Conservation (phyloP, 2,888 invertebrate genomes). For the Coremacera marginata region DNA sequence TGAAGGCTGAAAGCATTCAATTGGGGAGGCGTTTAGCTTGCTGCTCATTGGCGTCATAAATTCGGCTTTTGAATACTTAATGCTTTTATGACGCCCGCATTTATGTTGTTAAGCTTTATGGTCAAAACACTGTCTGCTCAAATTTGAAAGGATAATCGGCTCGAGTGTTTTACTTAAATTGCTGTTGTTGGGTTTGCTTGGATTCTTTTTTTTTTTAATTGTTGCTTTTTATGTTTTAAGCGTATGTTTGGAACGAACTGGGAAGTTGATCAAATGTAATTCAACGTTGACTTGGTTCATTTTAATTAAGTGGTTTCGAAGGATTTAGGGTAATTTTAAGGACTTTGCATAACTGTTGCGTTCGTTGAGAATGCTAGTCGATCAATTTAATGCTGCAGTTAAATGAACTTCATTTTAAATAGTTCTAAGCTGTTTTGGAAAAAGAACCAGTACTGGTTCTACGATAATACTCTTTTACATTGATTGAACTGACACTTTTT, state of each 20-base stretch:
- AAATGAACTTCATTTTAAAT: too few relatives aligned
- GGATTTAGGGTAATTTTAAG: not conserved
- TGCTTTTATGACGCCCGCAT: slow-evolving; percentile 18
- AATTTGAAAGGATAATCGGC: slow-evolving; percentile 28
- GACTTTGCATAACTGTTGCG: not conserved
- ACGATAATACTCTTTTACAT: too few relatives aligned
- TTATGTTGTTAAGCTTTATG: slow-evolving; percentile 9
- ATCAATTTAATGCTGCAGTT: too few relatives aligned
- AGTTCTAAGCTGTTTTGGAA: too few relatives aligned
- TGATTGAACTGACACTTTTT: too few relatives aligned
- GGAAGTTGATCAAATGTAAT: slow-evolving; percentile 4
- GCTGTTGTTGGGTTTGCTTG: not conserved
- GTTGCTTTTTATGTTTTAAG: not conserved
- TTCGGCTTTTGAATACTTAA: slow-evolving; percentile 26
- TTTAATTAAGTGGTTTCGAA: slow-evolving; percentile 14
- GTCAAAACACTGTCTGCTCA: not conserved
- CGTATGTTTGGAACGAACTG: not conserved
- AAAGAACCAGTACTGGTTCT: too few relatives aligned
- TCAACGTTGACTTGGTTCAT: slow-evolving; percentile 5
- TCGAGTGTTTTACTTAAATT: not conserved
- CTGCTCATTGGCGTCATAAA: slow-evolving; percentile 21
- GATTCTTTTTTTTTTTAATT: not conserved
- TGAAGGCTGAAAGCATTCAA: not conserved
- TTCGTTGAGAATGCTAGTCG: too few relatives aligned
- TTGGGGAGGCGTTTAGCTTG: not conserved